Conservation (phyloP, 2,113 vertebrate genomes). For the Varanus salvator region DNA sequence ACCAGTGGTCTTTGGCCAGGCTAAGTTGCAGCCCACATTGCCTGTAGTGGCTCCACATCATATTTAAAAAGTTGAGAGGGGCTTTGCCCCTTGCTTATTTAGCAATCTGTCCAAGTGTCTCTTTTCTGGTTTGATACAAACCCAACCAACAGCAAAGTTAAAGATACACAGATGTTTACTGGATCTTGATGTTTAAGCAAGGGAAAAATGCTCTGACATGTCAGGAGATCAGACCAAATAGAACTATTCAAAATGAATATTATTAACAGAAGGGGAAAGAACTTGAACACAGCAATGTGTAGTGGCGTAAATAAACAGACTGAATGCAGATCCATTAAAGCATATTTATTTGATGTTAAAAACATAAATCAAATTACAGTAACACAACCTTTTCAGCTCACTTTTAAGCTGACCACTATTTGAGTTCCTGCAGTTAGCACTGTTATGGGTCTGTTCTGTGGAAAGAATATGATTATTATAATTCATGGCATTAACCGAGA, state of each 20-base stretch:
- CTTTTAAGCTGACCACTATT: not conserved
- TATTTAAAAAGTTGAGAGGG: not conserved
- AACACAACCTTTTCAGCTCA: not conserved
- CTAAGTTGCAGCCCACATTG: not conserved
- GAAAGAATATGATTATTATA: constrained; percentile 61
- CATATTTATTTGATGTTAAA: constrained; percentile 16
- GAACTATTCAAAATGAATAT: not conserved
- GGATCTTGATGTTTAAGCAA: not conserved
- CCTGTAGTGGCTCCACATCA: not conserved
- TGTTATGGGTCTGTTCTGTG: not conserved
- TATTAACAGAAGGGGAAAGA: not conserved
- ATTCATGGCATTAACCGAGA: constrained; percentile 68
- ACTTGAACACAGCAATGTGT: not conserved
- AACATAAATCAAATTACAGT: constrained; percentile 2
- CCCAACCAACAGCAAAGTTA: not conserved
- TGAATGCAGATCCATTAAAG: not conserved
- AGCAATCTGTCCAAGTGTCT: not conserved
- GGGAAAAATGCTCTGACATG: not conserved
- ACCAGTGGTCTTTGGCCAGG: not conserved
- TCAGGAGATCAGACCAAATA: not conserved
- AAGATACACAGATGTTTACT: not conserved
- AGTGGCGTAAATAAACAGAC: not conserved
- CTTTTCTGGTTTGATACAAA: too few species aligned
- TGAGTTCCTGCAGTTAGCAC: not conserved
- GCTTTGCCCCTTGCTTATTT: not conserved